These are phyloP conservation scores for Percopsis transmontana DNA, from an alignment of 2,113 vertebrate genomes.

Conservation along the genomic window DNA sequence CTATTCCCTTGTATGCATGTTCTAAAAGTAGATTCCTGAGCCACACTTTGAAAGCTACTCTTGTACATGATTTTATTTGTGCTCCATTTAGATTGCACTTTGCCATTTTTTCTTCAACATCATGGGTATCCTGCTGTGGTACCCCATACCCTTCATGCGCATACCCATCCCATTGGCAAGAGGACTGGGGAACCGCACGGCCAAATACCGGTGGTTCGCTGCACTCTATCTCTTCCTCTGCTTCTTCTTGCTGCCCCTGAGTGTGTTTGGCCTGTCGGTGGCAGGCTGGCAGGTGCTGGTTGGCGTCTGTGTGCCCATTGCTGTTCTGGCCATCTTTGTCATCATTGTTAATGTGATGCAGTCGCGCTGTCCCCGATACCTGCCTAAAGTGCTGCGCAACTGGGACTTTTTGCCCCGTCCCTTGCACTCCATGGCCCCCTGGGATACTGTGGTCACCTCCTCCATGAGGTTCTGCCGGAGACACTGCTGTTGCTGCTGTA, in stretches of 20 bases:
- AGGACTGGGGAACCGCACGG: constrained; percentile 83
- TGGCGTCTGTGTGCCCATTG: constrained; percentile 83
- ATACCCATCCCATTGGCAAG: constrained; percentile 88
- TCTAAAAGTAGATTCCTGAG: not conserved
- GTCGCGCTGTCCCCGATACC: constrained; percentile 61
- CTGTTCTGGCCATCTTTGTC: constrained; percentile 66
- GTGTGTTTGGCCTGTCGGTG: constrained; percentile 87
- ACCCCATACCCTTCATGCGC: constrained; percentile 87
- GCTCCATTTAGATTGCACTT: constrained; percentile 85
- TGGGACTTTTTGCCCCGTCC: constrained; percentile 90
- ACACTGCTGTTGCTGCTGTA: constrained; percentile 83
- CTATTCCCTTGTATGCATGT: no score
- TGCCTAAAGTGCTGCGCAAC: constrained; percentile 80
- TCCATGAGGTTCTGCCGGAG: constrained; percentile 65
- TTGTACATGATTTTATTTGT: not conserved
- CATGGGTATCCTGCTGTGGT: constrained; percentile 92
- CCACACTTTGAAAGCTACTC: not conserved
- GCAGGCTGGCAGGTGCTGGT: constrained; percentile 90
- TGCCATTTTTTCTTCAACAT: constrained; percentile 99
- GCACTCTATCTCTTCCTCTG: constrained; percentile 84
- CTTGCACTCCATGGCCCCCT: constrained; percentile 87
- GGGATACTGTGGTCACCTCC: constrained; percentile 79
- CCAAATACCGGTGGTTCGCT: constrained; percentile 95
- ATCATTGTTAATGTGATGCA: constrained; percentile 85
- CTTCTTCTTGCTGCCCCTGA: constrained; percentile 86